Conservation (phyloP, 2,888 invertebrate genomes). For the Drosophila demipolita region DNA sequence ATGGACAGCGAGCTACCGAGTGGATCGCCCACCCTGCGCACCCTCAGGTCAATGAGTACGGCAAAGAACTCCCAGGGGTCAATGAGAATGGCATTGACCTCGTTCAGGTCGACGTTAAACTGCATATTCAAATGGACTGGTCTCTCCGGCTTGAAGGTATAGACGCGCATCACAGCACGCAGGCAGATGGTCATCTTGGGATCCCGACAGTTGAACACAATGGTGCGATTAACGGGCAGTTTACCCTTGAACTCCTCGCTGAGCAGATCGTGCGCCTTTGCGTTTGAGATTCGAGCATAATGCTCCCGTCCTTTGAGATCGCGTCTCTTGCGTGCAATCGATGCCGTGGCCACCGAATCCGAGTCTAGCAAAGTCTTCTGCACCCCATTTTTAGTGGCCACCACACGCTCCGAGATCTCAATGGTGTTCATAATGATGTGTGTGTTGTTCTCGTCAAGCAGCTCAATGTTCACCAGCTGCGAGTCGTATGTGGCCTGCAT, state of each 20-base stretch:
- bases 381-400: conserved; percentile 47
- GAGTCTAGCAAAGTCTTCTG: conserved; percentile 56
- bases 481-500: conserved; percentile 82
- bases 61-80: conserved; percentile 85
- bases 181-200: conserved; percentile 81
- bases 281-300: conserved; percentile 80
- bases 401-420: conserved; percentile 33
- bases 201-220: conserved; percentile 84
- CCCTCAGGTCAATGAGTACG: conserved; percentile 76
- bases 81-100: conserved; percentile 83
- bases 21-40: conserved; percentile 78
- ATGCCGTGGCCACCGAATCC: conserved; percentile 67
- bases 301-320: conserved; percentile 78
- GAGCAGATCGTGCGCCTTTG: conserved; percentile 77
- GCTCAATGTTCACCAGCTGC: conserved; percentile 77
- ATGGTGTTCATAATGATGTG: conserved; percentile 76
- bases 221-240: conserved; percentile 84
- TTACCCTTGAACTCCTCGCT: conserved; percentile 82
- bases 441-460: conserved; percentile 82
- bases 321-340: conserved; percentile 72
- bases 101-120: conserved; percentile 82
- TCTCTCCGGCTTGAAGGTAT: conserved; percentile 82
- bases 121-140: conserved; percentile 81
- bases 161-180: conserved; percentile 81
- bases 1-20: conserved; percentile 70